These are phyloP conservation scores for Poeciliopsis turneri DNA, from an alignment of 2,797 vertebrate species.

Conservation along the genomic window DNA sequence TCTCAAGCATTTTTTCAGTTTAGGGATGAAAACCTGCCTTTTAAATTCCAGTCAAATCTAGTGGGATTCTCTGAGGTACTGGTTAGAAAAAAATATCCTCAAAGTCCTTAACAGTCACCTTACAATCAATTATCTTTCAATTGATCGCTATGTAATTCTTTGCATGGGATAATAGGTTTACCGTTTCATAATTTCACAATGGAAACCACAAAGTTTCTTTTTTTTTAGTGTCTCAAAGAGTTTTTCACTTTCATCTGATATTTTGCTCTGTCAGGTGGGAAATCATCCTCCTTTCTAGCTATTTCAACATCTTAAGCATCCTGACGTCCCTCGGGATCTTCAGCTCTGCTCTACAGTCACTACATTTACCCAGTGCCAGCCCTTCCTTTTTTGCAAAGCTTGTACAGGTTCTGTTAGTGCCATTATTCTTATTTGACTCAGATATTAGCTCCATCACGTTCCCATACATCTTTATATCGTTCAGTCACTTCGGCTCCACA, in stretches of 20 bases:
- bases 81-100: background rate
- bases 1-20: conserved; percentile 11
- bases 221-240: background rate
- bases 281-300: background rate
- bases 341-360: background rate
- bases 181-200: background rate
- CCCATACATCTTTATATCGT: background rate
- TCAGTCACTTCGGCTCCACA: background rate
- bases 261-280: background rate
- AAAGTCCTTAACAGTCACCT: background rate
- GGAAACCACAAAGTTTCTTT: background rate
- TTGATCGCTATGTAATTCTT: background rate
- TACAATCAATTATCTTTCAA: background rate
- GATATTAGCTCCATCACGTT: background rate
- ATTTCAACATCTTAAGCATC: conserved; percentile 3
- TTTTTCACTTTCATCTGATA: background rate
- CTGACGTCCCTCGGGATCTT: background rate
- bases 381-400: background rate
- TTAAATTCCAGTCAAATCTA: background rate
- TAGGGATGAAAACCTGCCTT: conserved; percentile 3
- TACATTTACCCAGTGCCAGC: background rate
- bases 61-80: background rate
- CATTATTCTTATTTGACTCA: background rate
- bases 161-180: background rate
- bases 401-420: background rate